phyloP scores from a whole-genome alignment of 2,113 vertebrate species.

The Atrichornis clamosus region DNA sequence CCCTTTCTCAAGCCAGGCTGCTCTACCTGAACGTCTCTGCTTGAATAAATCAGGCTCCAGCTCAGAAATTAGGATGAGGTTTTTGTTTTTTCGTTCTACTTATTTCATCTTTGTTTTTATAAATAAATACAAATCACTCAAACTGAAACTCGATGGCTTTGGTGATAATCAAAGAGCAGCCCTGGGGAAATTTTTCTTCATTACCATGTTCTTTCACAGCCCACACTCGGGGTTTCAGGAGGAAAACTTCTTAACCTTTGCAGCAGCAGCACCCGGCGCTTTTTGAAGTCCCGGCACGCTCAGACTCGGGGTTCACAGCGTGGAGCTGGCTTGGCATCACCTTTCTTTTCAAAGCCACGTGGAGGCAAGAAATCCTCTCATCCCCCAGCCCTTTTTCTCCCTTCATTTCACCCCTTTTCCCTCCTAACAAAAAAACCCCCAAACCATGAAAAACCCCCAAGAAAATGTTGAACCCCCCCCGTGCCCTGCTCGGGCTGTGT shows the following conservation, averaged over 20 bases:
- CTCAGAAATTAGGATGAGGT: constrained; percentile 72
- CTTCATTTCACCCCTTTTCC: not conserved
- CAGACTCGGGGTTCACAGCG: constrained; percentile 22
- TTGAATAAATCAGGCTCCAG: constrained; percentile 44
- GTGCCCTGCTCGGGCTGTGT: not conserved
- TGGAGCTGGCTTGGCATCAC: constrained; percentile 19
- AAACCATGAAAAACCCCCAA: not conserved
- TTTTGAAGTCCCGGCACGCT: constrained; percentile 60
- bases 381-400: not conserved
- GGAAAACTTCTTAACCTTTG: constrained; percentile 97
- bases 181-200: constrained; percentile 94
- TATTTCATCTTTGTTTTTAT: constrained; percentile 94
- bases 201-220: constrained; percentile 94
- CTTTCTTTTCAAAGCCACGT: constrained; percentile 37
- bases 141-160: constrained; percentile 98
- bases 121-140: constrained; percentile 98
- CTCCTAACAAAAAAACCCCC: not conserved
- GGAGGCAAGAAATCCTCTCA: not conserved
- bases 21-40: not conserved
- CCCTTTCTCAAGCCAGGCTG: not conserved
- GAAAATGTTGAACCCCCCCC: not conserved
- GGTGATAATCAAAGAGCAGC: constrained; percentile 95
- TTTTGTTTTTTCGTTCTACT: constrained; percentile 75
- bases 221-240: constrained; percentile 93
- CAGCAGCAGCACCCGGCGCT: constrained; percentile 76